Evolutionary conservation across 2,888 invertebrate species (phyloP), one percentile per base, ranked within the genome.

Genomic region (Meganola albula): DNA sequence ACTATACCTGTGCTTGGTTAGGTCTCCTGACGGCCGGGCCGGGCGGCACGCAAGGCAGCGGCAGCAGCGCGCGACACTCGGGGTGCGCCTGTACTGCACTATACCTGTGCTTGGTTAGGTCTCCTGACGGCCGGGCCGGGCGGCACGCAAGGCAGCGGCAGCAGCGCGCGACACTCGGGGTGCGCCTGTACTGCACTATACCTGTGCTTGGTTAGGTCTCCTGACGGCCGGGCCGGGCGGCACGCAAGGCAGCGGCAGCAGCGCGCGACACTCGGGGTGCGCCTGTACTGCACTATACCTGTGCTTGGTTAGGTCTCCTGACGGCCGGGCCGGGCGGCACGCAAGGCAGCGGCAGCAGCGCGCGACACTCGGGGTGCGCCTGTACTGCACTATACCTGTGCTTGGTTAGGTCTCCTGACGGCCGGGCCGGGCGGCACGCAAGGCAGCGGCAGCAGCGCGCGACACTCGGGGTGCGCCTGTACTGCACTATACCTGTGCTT

Each of bases 21-120:
- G n/a, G 1, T 0, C 43, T 24, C 0, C 50, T 4, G 0, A 31
- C 10, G 21, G 9, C 46, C 2, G 71, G 58, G 1, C 77, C 76
- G 44, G 82, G 82, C 61, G 96, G 94, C 49, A 97, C 90, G 79
- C 98, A 98, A 1, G 97, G 96, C 43, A 96, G 83, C 7, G 95
- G 93, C 34, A 97, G 87, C 53, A 90, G 78, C 36, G 92, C 90
- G 64, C 92, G 93, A 66, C 98, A 98, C 65, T 95, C 94, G 2
- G 90, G 82, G 74, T 98, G 98, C 59, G 95, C 92, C 33, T 92
- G 90, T n/a, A n/a, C n/a, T n/a, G n/a, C n/a, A n/a, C n/a, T n/a
- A n/a, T 16, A 16, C 16, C 16, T 16, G 16, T 6, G 16, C 4
- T 6, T 16, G 16, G 16, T 16, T 16, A 6, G 6, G 4, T 4